Evolutionary conservation across 1,140 invertebrate genomes (phyloP).

Genomic region (Anthonomus grandis): DNA sequence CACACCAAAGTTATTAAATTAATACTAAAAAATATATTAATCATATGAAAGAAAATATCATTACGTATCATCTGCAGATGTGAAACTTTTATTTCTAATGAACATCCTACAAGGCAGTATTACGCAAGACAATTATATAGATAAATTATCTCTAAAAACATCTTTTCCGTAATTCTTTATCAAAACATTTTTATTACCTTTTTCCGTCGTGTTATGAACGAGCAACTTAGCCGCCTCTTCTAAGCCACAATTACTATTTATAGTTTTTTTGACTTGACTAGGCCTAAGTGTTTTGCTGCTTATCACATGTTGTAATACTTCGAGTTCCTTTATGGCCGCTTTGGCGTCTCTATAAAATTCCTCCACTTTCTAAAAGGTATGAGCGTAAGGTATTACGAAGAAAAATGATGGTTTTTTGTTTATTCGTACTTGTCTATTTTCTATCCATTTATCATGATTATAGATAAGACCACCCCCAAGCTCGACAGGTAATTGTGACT

Average conservation of each 20-base stretch:
- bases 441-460: conserved; percentile 79
- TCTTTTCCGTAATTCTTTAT: no score
- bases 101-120: no score
- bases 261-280: conserved; percentile 51
- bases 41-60: no score
- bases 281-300: conserved; percentile 48
- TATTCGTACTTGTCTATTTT: conserved; percentile 71
- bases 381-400: no score
- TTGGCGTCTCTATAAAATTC: conserved; percentile 57
- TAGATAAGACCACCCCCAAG: conserved; percentile 74
- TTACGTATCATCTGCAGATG: no score
- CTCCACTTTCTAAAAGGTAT: conserved; percentile 65
- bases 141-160: no score
- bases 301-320: conserved; percentile 53
- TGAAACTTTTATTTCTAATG: no score
- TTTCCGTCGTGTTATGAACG: conserved; percentile 46
- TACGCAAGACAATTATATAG: no score
- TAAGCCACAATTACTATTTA: conserved; percentile 50
- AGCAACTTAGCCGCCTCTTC: conserved; percentile 50
- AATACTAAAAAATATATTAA: no score
- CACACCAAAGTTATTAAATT: no score
- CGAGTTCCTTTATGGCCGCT: conserved; percentile 54
- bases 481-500: conserved; percentile 72
- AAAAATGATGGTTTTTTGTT: no score
- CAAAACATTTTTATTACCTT: conserved; percentile 43